A percentile compares a stretch with the other conserved stretches of the same genome.
Conservation (phyloP, 2,888 invertebrate genomes). For the Neoaliturus tenellus region DNA sequence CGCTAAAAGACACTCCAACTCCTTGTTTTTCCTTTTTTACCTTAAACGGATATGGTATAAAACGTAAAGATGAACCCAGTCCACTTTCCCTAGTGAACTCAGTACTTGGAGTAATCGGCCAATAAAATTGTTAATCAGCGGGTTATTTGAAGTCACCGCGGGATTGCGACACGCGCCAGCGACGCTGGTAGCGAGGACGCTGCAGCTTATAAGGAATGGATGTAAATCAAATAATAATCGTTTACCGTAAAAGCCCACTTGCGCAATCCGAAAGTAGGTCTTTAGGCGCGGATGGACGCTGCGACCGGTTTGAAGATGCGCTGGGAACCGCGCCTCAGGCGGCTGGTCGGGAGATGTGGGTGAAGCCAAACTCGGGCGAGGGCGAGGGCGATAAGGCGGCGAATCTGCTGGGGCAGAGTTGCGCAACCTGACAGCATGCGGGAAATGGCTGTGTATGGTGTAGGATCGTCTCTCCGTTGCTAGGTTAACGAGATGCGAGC, state of each 20-base stretch:
- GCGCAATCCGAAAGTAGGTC: constrained; percentile 45
- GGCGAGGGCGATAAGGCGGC: neutral
- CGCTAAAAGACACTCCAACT: too few species aligned
- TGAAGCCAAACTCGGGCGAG: neutral
- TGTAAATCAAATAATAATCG: constrained; percentile 52
- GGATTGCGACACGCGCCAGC: neutral
- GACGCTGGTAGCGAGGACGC: neutral
- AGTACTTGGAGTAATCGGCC: neutral
- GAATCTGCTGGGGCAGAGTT: too few species aligned
- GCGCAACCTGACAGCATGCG: too few species aligned
- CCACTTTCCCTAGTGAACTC: constrained; percentile 1
- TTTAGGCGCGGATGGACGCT: constrained; percentile 28
- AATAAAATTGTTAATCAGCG: constrained; percentile 4
- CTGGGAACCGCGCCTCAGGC: neutral
- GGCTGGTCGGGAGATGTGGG: neutral
- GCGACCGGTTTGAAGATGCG: constrained; percentile 31
- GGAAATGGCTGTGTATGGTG: too few species aligned
- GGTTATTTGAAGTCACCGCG: constrained; percentile 20
- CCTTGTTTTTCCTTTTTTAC: too few species aligned
- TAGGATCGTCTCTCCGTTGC: too few species aligned
- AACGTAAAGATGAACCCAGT: neutral
- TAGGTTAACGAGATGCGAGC: too few species aligned
- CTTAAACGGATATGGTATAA: too few species aligned
- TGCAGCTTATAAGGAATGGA: constrained; percentile 42
- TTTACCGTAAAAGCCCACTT: constrained; percentile 44